These are phyloP conservation scores for Aegithalos caudatus DNA, from an alignment of 2,113 vertebrate species.

Conservation along the genomic window DNA sequence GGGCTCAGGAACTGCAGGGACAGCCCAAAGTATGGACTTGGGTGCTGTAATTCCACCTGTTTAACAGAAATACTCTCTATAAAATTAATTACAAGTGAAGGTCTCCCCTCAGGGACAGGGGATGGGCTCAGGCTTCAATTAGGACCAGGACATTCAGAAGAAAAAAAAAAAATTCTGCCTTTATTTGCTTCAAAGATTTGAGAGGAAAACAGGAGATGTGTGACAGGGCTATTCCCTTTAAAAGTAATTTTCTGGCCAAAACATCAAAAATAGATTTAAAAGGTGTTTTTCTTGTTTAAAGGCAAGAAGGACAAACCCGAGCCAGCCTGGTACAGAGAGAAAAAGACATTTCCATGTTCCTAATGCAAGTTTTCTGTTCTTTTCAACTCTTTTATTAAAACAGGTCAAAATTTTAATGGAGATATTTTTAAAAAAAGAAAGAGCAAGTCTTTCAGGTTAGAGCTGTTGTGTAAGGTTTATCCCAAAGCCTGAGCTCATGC, in stretches of 20 bases:
- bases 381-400: neutral
- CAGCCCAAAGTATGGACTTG: neutral
- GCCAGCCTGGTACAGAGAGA: neutral
- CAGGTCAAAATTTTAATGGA: neutral
- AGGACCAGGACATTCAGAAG: fast-evolving
- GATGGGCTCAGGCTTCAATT: neutral
- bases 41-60: neutral
- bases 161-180: neutral
- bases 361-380: neutral
- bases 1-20: neutral
- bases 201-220: neutral
- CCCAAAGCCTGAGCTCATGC: neutral
- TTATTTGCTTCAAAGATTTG: neutral
- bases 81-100: neutral
- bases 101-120: neutral
- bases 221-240: neutral
- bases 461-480: neutral
- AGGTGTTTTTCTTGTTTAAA: neutral
- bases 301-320: neutral
- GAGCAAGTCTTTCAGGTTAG: fast-evolving
- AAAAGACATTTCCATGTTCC: neutral
- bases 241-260: neutral
- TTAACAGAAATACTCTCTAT: neutral
- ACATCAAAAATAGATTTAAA: neutral
- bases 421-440: neutral